Conservation (phyloP, 64 coral and sea anemone species). For the Stichodactyla helianthus region DNA sequence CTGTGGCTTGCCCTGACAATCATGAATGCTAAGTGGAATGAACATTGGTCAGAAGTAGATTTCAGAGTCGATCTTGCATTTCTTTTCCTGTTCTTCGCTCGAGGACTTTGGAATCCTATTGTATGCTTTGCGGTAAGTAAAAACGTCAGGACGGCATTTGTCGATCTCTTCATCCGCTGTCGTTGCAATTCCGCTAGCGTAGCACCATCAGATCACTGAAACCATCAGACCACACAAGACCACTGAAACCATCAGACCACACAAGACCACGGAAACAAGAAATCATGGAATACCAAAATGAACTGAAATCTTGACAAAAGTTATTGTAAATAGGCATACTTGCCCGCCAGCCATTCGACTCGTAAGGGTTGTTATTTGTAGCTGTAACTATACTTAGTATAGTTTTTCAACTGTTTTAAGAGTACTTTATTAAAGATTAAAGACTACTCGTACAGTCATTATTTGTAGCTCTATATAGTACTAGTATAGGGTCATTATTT, state of each 20-base stretch:
- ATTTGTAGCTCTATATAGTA: too few species aligned
- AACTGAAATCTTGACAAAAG: too few species aligned
- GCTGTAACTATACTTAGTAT: too few species aligned
- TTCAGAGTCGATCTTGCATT: background rate
- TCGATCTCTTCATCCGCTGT: background rate
- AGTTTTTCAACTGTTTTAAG: too few species aligned
- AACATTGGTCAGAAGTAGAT: background rate
- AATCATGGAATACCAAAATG: too few species aligned
- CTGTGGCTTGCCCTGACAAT: background rate
- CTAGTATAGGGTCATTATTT: too few species aligned
- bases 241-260: too few species aligned
- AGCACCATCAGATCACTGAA: background rate
- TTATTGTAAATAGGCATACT: too few species aligned
- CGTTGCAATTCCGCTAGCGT: background rate
- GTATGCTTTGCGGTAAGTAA: background rate
- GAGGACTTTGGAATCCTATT: background rate
- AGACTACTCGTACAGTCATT: too few species aligned
- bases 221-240: too few species aligned
- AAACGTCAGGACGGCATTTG: background rate
- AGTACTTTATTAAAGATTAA: too few species aligned
- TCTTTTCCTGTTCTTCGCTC: slow-evolving; percentile 12
- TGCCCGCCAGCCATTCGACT: background rate
- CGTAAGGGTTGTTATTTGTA: background rate
- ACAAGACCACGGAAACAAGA: too few species aligned
- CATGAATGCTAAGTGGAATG: background rate